phyloP scores from a whole-genome alignment of 2,888 invertebrate species.

The Pandemis heparana region DNA sequence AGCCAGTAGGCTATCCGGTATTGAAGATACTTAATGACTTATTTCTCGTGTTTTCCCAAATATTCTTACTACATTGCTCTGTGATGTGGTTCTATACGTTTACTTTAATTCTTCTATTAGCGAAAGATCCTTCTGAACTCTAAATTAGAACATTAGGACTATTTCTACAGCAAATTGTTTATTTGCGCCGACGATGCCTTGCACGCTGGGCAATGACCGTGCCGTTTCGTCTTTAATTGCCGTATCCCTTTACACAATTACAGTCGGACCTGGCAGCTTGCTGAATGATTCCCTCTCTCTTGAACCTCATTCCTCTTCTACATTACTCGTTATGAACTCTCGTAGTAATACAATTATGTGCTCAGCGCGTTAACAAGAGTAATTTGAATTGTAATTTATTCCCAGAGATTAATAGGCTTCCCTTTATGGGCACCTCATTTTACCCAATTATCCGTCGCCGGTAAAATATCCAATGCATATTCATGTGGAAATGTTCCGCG shows the following conservation, averaged over 20 bases:
- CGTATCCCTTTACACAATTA: slow-evolving; percentile 54
- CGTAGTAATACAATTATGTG: slow-evolving; percentile 8
- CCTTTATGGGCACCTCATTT: slow-evolving; percentile 57
- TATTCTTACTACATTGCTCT: no score
- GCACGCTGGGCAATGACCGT: slow-evolving; percentile 65
- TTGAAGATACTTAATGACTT: no score
- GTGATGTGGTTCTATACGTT: no score
- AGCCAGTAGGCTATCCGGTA: no score
- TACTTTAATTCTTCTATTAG: background rate
- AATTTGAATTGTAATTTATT: slow-evolving; percentile 42
- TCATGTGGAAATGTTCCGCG: slow-evolving; percentile 45
- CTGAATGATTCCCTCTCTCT: slow-evolving; percentile 35
- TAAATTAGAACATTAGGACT: slow-evolving; percentile 35
- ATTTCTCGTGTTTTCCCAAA: no score
- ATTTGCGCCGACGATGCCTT: slow-evolving; percentile 49
- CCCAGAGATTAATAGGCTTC: slow-evolving; percentile 50
- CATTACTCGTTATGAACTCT: slow-evolving; percentile 1
- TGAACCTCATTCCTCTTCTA: background rate
- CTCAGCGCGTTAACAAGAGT: slow-evolving; percentile 8
- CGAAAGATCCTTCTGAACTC: slow-evolving; percentile 4
- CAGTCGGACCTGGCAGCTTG: slow-evolving; percentile 45
- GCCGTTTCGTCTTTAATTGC: slow-evolving; percentile 59
- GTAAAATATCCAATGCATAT: slow-evolving; percentile 50
- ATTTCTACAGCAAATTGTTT: slow-evolving; percentile 47
- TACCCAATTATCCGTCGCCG: slow-evolving; percentile 54